Evolutionary conservation across 2,797 vertebrate species (phyloP).

Genomic region (Coregonus suidteri): DNA sequence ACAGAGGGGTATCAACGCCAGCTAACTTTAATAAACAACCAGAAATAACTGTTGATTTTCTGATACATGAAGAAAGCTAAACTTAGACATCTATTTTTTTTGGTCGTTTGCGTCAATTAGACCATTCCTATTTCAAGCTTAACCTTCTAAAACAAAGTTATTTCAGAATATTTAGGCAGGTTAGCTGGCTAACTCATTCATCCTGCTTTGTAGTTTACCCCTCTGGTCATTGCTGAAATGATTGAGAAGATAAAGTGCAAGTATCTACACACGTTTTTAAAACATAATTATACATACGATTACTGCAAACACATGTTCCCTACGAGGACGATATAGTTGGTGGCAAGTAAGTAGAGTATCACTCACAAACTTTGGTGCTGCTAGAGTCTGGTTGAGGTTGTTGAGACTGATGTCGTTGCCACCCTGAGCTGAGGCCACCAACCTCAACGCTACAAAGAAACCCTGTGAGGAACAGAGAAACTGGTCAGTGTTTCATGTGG

Average conservation of each 20-base stretch:
- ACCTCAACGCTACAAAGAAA: conserved; percentile 88
- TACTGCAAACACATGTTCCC: background rate
- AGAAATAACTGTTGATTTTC: too few species aligned
- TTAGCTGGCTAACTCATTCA: too few species aligned
- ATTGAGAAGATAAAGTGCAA: background rate
- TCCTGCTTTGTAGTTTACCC: background rate
- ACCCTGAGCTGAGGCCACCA: conserved; percentile 92
- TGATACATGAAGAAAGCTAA: too few species aligned
- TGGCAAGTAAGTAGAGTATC: background rate
- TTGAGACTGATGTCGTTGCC: conserved; percentile 88
- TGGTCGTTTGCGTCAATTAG: too few species aligned
- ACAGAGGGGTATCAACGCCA: too few species aligned
- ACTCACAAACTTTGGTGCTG: conserved; percentile 94
- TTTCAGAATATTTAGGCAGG: too few species aligned
- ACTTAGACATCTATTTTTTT: too few species aligned
- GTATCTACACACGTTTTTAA: background rate
- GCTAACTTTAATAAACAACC: too few species aligned
- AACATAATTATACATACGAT: too few species aligned
- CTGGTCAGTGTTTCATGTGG: background rate
- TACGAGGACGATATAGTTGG: background rate
- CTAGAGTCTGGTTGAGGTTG: conserved; percentile 82
- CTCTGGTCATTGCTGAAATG: background rate
- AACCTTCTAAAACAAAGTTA: too few species aligned
- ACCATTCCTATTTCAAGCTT: too few species aligned
- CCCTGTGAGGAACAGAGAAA: conserved; percentile 74